These are phyloP conservation scores for Rhabdomys pumilio DNA, from an alignment of 2,797 vertebrate species.

Conservation along the genomic window DNA sequence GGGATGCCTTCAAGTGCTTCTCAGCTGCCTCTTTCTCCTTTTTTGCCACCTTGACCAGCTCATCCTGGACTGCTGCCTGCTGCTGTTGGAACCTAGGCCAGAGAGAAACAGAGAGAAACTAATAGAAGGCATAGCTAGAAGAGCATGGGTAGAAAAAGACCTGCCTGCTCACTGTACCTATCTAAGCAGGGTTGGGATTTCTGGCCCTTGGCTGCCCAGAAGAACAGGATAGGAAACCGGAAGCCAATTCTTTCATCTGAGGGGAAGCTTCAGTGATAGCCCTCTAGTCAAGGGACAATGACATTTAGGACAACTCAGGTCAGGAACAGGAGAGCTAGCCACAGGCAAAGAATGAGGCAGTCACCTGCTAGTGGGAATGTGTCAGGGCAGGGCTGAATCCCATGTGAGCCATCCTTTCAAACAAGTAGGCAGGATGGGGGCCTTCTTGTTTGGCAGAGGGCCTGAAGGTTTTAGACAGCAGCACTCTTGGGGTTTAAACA, in stretches of 20 bases:
- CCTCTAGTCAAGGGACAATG: not conserved
- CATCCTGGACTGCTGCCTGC: slow-evolving; percentile 92
- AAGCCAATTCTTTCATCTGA: not conserved
- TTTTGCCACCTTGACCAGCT: slow-evolving; percentile 89
- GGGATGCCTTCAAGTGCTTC: slow-evolving; percentile 86
- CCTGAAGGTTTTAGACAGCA: not conserved
- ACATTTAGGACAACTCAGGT: not conserved
- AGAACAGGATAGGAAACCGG: not conserved
- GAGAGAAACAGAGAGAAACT: not conserved
- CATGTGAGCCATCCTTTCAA: not conserved
- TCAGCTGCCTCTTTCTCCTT: slow-evolving; percentile 90
- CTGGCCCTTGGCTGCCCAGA: not conserved
- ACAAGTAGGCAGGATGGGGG: not conserved
- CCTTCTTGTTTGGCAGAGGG: not conserved
- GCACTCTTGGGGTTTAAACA: not conserved
- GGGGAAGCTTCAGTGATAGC: not conserved
- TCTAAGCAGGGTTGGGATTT: not conserved
- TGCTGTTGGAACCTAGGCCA: slow-evolving; percentile 92
- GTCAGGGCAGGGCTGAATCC: not conserved
- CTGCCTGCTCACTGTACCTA: not conserved
- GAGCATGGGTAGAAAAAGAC: not conserved
- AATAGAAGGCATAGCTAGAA: not conserved
- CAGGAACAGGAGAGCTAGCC: not conserved
- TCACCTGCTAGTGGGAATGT: not conserved
- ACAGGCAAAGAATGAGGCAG: not conserved